Conservation (phyloP, 2,888 invertebrate species). For the Caenorhabditis imperialis region DNA sequence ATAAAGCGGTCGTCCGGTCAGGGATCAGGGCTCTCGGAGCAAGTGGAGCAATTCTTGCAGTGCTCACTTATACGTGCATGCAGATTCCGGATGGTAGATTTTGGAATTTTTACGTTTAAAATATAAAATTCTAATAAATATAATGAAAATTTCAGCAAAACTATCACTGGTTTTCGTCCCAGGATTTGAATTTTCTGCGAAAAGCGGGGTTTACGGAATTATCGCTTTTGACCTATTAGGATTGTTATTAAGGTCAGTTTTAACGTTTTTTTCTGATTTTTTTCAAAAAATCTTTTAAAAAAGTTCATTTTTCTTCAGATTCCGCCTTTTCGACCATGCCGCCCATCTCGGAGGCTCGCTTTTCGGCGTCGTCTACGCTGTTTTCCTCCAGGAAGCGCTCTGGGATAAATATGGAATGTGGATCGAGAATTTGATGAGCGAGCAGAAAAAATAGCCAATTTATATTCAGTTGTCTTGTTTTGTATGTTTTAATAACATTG, state of each 20-base stretch:
- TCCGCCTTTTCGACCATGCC: slow-evolving; percentile 96
- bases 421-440: slow-evolving; percentile 12
- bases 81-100: slow-evolving; percentile 85
- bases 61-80: slow-evolving; percentile 89
- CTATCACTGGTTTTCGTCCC: slow-evolving; percentile 92
- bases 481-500: neutral
- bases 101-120: too few relatives aligned
- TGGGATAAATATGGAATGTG: slow-evolving; percentile 52
- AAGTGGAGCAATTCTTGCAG: slow-evolving; percentile 93
- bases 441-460: neutral
- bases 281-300: neutral
- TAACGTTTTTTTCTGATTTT: neutral
- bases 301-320: slow-evolving; percentile 81
- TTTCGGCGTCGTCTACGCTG: slow-evolving; percentile 85
- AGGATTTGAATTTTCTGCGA: slow-evolving; percentile 89
- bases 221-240: slow-evolving; percentile 90
- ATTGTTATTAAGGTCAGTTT: slow-evolving; percentile 80
- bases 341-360: slow-evolving; percentile 96
- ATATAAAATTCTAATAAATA: too few relatives aligned
- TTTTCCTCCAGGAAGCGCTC: slow-evolving; percentile 62
- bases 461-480: neutral
- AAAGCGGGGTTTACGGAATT: slow-evolving; percentile 80
- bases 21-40: slow-evolving; percentile 91
- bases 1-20: slow-evolving; percentile 85
- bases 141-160: slow-evolving; percentile 80